phyloP scores from a whole-genome alignment of 1,140 invertebrate genomes.

The Pogonomyrmex californicus region DNA sequence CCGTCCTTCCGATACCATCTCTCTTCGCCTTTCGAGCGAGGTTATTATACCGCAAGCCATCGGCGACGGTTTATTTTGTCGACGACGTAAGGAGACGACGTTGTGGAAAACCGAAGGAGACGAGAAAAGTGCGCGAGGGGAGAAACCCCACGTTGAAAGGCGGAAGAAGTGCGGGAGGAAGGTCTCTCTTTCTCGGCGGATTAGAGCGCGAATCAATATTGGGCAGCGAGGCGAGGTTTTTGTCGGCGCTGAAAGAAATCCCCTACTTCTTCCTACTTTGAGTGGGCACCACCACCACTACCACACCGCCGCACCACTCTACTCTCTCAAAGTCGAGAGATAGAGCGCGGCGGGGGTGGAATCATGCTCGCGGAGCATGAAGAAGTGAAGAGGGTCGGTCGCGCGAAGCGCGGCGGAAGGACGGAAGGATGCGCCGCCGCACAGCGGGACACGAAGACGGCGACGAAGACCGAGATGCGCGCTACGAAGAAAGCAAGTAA shows the following conservation, averaged over 20 bases:
- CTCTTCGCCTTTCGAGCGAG: constrained; percentile 49
- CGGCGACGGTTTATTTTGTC: constrained; percentile 76
- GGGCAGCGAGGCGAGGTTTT: constrained; percentile 86
- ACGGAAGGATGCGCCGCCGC: constrained; percentile 66
- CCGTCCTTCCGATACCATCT: constrained; percentile 70
- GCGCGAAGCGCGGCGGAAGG: constrained; percentile 55
- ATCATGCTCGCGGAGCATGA: constrained; percentile 34
- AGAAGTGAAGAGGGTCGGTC: constrained; percentile 54
- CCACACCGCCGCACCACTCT: not conserved
- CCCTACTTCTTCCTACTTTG: constrained; percentile 74
- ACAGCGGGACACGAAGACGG: constrained; percentile 68
- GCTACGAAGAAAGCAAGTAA: constrained; percentile 64
- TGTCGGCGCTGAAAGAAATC: constrained; percentile 84
- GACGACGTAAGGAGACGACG: constrained; percentile 68
- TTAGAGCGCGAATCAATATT: constrained; percentile 87
- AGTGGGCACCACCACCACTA: constrained; percentile 60
- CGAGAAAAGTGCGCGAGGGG: constrained; percentile 44
- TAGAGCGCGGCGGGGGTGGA: constrained; percentile 45
- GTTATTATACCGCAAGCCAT: constrained; percentile 75
- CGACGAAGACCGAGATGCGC: constrained; percentile 67
- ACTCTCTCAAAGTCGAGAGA: constrained; percentile 56
- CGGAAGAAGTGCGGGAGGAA: not conserved
- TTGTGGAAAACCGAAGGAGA: constrained; percentile 34
- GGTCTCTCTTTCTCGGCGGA: constrained; percentile 80
- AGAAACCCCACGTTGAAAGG: not conserved